A percentile compares a stretch with the other conserved stretches of the same genome.
Conservation (phyloP, 2,113 vertebrate genomes). For the Notarius quadriscutis region DNA sequence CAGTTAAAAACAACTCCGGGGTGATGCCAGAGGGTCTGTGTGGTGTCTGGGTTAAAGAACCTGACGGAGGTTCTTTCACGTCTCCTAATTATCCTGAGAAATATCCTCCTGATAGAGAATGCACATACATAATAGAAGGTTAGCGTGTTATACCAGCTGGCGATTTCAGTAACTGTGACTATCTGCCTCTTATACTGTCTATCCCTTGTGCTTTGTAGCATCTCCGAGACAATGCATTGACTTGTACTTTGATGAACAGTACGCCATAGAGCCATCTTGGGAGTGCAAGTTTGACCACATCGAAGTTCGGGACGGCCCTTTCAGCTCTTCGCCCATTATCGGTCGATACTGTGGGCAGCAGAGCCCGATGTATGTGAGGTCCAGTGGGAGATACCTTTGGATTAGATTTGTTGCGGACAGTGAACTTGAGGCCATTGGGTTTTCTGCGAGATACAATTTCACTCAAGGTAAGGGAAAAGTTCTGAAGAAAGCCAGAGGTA, state of each 20-base stretch:
- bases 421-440: slow-evolving; percentile 91
- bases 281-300: slow-evolving; percentile 98
- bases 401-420: slow-evolving; percentile 98
- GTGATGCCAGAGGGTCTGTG: slow-evolving; percentile 88
- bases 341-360: slow-evolving; percentile 95
- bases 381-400: slow-evolving; percentile 94
- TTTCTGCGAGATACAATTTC: slow-evolving; percentile 95
- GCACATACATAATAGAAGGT: slow-evolving; percentile 98
- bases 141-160: slow-evolving; percentile 28
- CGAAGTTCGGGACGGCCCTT: slow-evolving; percentile 96
- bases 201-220: slow-evolving; percentile 65
- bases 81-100: slow-evolving; percentile 97
- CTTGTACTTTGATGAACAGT: slow-evolving; percentile 91
- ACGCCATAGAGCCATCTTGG: slow-evolving; percentile 97
- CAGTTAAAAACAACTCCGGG: slow-evolving; percentile 88
- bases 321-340: slow-evolving; percentile 94
- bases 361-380: slow-evolving; percentile 89
- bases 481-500: neutral
- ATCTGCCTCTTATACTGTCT: neutral
- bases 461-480: slow-evolving; percentile 82
- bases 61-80: slow-evolving; percentile 90
- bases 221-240: slow-evolving; percentile 95
- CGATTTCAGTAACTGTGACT: neutral
- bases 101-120: slow-evolving; percentile 94
- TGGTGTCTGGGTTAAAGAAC: slow-evolving; percentile 90